phyloP scores from a whole-genome alignment of 2,888 invertebrate species.

The Oeneis ivallda region DNA sequence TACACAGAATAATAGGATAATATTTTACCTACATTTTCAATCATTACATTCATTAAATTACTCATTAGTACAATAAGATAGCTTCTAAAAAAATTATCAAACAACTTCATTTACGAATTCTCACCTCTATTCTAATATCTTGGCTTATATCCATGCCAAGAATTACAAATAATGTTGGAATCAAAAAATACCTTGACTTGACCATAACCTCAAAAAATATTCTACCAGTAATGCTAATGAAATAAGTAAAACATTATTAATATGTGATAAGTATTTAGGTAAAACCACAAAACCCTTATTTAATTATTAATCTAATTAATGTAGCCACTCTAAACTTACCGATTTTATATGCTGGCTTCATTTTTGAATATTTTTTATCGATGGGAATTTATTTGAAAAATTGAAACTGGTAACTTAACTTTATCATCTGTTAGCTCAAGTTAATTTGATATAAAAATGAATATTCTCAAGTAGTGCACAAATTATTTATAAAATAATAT shows the following conservation, averaged over 20 bases:
- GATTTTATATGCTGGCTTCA: slow-evolving; percentile 76
- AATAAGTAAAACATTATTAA: no score
- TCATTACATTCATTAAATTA: no score
- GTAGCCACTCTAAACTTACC: slow-evolving; percentile 50
- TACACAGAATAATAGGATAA: no score
- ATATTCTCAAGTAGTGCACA: background rate
- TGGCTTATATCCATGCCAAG: background rate
- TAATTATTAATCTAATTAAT: slow-evolving; percentile 6
- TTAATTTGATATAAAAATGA: background rate
- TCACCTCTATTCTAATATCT: background rate
- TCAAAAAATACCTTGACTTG: background rate
- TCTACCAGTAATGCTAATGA: no score
- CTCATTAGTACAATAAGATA: no score
- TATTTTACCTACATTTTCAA: no score
- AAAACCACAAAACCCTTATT: no score
- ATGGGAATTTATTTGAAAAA: background rate
- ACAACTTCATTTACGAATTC: background rate
- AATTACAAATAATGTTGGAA: background rate
- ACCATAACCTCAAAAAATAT: background rate
- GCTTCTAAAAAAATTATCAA: no score
- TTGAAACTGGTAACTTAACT: background rate
- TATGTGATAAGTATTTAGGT: no score
- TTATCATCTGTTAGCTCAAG: background rate
- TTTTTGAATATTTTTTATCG: slow-evolving; percentile 38
- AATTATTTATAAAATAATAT: background rate